Percentiles rank a stretch among this genome's conserved stretches.
Evolutionary conservation across 2,888 invertebrate species (phyloP).

Genomic region (Halictus quadricinctus): DNA sequence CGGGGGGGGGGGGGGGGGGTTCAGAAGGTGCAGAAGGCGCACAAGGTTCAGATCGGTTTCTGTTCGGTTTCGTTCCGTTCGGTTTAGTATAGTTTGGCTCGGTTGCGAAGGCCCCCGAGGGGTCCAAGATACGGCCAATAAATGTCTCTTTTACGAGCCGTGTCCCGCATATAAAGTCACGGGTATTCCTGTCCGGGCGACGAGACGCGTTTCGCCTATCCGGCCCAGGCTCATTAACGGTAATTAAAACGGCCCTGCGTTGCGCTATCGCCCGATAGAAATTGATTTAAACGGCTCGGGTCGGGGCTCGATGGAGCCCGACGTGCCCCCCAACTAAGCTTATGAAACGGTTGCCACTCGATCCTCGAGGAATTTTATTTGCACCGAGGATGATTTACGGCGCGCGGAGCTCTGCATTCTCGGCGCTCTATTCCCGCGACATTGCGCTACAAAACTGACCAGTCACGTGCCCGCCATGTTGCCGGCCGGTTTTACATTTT

Average conservation of each 20-base stretch:
- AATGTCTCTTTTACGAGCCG: conserved; percentile 50
- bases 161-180: conserved; percentile 15
- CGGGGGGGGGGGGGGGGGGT: background rate
- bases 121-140: conserved; percentile 42
- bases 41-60: background rate
- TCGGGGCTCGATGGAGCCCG: background rate
- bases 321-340: background rate
- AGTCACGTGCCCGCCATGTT: background rate
- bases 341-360: conserved; percentile 2
- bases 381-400: background rate
- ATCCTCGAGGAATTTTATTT: background rate
- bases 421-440: background rate
- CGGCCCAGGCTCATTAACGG: conserved; percentile 35
- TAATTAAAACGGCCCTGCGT: conserved; percentile 42
- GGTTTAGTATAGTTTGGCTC: background rate
- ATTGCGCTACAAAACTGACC: background rate
- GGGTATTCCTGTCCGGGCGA: background rate
- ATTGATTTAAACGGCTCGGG: conserved; percentile 34
- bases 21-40: background rate
- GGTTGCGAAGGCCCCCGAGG: background rate
- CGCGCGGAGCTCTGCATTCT: background rate
- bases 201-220: conserved; percentile 12
- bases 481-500: conserved; percentile 1
- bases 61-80: background rate
- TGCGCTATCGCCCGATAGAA: background rate